Evolutionary conservation across 2,797 vertebrate species (phyloP).

Genomic region (Lepidocolaptes lacrymiger): DNA sequence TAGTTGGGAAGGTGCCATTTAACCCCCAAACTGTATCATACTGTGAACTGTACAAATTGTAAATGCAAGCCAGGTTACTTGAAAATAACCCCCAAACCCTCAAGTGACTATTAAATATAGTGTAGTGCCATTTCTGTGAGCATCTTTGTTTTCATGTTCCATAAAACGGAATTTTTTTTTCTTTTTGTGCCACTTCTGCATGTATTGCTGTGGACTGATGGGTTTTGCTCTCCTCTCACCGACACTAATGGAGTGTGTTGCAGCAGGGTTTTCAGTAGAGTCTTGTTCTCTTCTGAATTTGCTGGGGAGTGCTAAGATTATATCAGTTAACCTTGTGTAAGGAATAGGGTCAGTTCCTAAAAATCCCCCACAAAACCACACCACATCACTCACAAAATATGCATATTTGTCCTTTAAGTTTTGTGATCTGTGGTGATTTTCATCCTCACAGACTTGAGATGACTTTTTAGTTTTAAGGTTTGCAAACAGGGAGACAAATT

Average conservation of each 20-base stretch:
- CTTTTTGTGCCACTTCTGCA: background rate
- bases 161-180: background rate
- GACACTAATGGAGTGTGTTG: background rate
- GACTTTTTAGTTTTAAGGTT: background rate
- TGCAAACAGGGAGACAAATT: background rate
- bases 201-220: rapidly evolving
- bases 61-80: background rate
- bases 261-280: background rate
- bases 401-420: background rate
- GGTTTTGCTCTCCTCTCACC: background rate
- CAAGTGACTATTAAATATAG: background rate
- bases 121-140: background rate
- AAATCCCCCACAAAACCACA: background rate
- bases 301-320: background rate
- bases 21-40: background rate
- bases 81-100: background rate
- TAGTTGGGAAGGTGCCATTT: background rate
- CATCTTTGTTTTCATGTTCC: background rate
- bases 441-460: background rate
- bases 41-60: background rate
- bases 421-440: background rate
- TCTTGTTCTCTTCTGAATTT: background rate
- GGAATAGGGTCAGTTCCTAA: background rate
- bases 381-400: background rate
- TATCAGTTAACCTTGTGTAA: background rate